phyloP scores from a whole-genome alignment of 1,140 invertebrate genomes.

The Drosophila bifasciata region DNA sequence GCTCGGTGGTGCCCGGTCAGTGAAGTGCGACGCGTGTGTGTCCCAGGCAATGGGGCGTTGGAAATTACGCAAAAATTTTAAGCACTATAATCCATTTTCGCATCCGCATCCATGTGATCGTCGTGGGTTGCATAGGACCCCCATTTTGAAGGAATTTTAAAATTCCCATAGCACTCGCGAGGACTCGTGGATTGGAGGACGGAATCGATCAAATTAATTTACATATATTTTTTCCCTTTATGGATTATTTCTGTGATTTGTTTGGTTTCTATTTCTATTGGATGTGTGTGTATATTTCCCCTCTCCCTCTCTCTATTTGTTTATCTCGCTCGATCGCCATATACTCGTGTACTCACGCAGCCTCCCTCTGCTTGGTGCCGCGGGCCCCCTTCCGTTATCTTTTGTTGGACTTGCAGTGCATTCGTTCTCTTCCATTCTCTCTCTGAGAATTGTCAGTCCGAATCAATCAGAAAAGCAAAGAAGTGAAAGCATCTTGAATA shows the following conservation, averaged over 20 bases:
- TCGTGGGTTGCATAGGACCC: conserved; percentile 31
- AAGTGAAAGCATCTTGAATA: no score
- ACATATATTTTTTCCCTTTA: conserved; percentile 45
- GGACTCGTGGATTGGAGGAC: no score
- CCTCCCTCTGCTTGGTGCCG: no score
- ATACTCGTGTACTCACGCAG: no score
- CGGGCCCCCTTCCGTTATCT: no score
- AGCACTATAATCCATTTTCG: neutral
- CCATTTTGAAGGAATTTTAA: conserved; percentile 3
- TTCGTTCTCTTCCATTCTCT: no score
- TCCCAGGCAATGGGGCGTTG: neutral
- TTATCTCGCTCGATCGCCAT: no score
- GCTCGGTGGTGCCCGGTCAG: conserved; percentile 15
- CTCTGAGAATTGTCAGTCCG: no score
- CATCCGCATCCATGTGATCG: conserved; percentile 41
- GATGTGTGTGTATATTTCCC: conserved; percentile 32
- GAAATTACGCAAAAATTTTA: conserved; percentile 19
- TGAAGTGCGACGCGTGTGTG: conserved; percentile 1
- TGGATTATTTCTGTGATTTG: conserved; percentile 76
- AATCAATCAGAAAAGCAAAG: no score
- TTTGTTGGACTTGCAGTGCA: no score
- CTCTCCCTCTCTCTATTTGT: conserved; percentile 1
- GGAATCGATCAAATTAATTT: no score
- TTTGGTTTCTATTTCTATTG: conserved; percentile 76
- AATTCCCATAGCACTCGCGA: neutral